These are phyloP conservation scores for Melolontha melolontha DNA, from an alignment of 2,888 invertebrate species.

Conservation along the genomic window DNA sequence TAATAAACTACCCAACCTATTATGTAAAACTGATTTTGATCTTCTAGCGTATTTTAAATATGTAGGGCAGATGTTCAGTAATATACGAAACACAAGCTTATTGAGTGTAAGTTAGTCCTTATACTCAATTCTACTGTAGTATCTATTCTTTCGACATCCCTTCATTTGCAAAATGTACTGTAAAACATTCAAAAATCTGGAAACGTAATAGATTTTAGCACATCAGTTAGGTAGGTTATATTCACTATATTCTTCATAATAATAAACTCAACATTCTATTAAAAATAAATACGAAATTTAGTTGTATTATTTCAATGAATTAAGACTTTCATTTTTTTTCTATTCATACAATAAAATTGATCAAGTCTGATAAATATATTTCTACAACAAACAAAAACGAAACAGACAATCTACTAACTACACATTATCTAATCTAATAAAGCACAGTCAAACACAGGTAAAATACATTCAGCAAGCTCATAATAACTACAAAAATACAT, in stretches of 20 bases:
- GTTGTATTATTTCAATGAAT: not conserved
- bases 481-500: conserved; percentile 14
- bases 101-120: no score
- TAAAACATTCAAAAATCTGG: not conserved
- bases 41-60: no score
- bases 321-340: no score
- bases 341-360: conserved; percentile 9
- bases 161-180: no score
- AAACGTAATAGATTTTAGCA: not conserved
- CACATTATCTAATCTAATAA: conserved; percentile 16
- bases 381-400: conserved; percentile 22
- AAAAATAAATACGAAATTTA: conserved; percentile 33
- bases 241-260: conserved; percentile 14
- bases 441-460: conserved; percentile 21
- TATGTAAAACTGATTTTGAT: no score
- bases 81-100: no score
- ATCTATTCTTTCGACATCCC: no score
- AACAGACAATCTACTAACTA: conserved; percentile 10
- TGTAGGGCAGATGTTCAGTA: no score
- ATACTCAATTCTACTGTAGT: no score
- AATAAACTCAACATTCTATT: not conserved
- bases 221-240: conserved; percentile 25
- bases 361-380: conserved; percentile 40
- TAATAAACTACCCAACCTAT: conserved; percentile 30
- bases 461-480: conserved; percentile 10